These are phyloP conservation scores for Neuroscelio doddi DNA, from an alignment of 2,888 invertebrate genomes.

Conservation along the genomic window DNA sequence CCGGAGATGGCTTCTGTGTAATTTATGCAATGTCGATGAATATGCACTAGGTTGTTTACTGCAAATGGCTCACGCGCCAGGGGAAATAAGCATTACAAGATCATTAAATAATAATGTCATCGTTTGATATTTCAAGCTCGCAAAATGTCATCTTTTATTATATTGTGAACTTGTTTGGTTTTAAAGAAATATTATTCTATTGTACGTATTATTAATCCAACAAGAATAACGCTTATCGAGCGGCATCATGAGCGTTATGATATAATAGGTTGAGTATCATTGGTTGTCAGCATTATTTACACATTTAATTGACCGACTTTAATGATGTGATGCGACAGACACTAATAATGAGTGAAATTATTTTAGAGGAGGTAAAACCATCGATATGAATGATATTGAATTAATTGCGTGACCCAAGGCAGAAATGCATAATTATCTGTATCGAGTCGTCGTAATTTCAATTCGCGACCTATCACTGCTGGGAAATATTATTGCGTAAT, in stretches of 20 bases:
- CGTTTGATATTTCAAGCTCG: neutral
- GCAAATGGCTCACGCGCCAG: conserved; percentile 19
- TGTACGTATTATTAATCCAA: no score
- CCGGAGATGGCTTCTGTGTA: conserved; percentile 18
- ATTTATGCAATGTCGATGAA: conserved; percentile 29
- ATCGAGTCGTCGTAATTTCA: conserved; percentile 38
- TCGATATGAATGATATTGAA: conserved; percentile 44
- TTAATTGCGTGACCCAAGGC: conserved; percentile 43
- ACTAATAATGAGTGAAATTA: conserved; percentile 34
- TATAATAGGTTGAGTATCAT: conserved; percentile 26
- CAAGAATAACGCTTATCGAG: no score
- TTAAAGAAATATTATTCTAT: no score
- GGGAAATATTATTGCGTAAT: conserved; percentile 31
- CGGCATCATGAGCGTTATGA: conserved; percentile 5
- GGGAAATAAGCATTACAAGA: conserved; percentile 25
- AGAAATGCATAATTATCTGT: conserved; percentile 39
- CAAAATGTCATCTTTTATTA: neutral
- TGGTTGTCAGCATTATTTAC: conserved; percentile 31
- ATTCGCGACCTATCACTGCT: conserved; percentile 33
- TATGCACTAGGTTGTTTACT: conserved; percentile 25
- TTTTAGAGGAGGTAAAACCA: conserved; percentile 34
- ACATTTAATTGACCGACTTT: conserved; percentile 25
- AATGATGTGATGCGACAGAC: conserved; percentile 34
- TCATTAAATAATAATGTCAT: conserved; percentile 7
- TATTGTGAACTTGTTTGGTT: no score